These are phyloP conservation scores for Anarrhichthys ocellatus DNA, from an alignment of 2,113 vertebrate species.

Conservation along the genomic window DNA sequence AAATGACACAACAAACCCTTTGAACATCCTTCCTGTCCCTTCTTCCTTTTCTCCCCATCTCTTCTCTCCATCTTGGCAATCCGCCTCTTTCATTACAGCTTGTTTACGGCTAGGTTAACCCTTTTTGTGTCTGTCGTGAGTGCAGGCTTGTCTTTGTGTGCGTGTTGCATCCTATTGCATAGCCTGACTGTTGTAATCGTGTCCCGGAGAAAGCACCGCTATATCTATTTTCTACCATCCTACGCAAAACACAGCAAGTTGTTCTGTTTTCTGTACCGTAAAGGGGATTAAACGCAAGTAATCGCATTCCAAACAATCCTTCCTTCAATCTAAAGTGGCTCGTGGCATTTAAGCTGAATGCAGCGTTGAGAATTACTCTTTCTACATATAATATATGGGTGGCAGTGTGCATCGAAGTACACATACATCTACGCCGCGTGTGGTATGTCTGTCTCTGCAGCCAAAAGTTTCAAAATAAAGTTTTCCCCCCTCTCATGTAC, in stretches of 20 bases:
- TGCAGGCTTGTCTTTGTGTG: background rate
- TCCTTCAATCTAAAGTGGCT: slow-evolving; percentile 23
- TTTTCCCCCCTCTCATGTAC: background rate
- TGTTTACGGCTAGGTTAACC: slow-evolving; percentile 59
- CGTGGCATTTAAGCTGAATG: slow-evolving; percentile 12
- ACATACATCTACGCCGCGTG: background rate
- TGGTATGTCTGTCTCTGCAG: background rate
- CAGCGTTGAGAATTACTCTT: slow-evolving; percentile 13
- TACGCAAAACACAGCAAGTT: slow-evolving; percentile 27
- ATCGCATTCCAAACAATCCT: slow-evolving; percentile 29
- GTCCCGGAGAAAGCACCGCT: slow-evolving; percentile 42
- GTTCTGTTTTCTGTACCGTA: slow-evolving; percentile 10
- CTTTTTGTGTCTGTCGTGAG: slow-evolving; percentile 14
- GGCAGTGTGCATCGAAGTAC: background rate
- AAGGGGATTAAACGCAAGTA: slow-evolving; percentile 14
- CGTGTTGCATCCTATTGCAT: slow-evolving; percentile 59
- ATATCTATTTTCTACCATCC: slow-evolving; percentile 21
- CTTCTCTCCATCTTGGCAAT: slow-evolving; percentile 31
- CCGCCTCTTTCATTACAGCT: slow-evolving; percentile 50
- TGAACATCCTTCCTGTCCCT: slow-evolving; percentile 59
- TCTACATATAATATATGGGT: background rate
- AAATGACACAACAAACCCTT: slow-evolving; percentile 64
- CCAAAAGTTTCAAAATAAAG: background rate
- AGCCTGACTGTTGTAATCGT: slow-evolving; percentile 44
- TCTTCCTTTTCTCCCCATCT: slow-evolving; percentile 34